Conservation (phyloP, 1,140 invertebrate genomes). For the Lysiphlebus fabarum region DNA sequence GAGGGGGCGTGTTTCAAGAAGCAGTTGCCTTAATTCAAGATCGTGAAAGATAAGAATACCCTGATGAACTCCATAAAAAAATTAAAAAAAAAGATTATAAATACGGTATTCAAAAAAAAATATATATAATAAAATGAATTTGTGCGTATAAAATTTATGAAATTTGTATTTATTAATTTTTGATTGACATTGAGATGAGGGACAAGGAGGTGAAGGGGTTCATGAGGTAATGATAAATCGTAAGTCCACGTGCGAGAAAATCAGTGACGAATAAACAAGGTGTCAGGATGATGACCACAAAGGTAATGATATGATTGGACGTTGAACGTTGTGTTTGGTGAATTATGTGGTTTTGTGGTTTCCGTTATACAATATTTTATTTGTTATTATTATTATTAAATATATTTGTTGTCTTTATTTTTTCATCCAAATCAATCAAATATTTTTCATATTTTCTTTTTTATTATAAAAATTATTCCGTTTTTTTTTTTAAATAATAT, state of each 20-base stretch:
- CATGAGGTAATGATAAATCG: conserved; percentile 20
- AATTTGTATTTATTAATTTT: not conserved
- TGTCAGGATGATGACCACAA: conserved; percentile 51
- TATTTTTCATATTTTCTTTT: too few species aligned
- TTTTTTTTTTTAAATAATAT: too few species aligned
- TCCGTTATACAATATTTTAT: conserved; percentile 36
- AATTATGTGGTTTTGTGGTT: conserved; percentile 54
- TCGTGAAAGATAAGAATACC: conserved; percentile 15
- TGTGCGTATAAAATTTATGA: too few species aligned
- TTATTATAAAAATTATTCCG: too few species aligned
- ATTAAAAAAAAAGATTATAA: too few species aligned
- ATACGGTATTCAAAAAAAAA: too few species aligned
- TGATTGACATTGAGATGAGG: not conserved
- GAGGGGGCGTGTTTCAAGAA: conserved; percentile 7
- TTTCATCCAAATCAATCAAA: too few species aligned
- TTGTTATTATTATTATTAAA: conserved; percentile 7
- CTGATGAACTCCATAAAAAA: too few species aligned
- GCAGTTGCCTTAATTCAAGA: conserved; percentile 11
- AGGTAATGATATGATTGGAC: conserved; percentile 56
- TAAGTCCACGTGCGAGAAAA: conserved; percentile 9
- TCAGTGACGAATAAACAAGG: conserved; percentile 49
- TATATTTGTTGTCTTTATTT: too few species aligned
- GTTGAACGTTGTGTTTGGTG: conserved; percentile 45
- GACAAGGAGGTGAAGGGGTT: not conserved
- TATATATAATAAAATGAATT: too few species aligned